Evolutionary conservation across 2,113 vertebrate genomes (phyloP), one percentile per base, ranked within the genome.

Genomic region (Phaetusa simplex): DNA sequence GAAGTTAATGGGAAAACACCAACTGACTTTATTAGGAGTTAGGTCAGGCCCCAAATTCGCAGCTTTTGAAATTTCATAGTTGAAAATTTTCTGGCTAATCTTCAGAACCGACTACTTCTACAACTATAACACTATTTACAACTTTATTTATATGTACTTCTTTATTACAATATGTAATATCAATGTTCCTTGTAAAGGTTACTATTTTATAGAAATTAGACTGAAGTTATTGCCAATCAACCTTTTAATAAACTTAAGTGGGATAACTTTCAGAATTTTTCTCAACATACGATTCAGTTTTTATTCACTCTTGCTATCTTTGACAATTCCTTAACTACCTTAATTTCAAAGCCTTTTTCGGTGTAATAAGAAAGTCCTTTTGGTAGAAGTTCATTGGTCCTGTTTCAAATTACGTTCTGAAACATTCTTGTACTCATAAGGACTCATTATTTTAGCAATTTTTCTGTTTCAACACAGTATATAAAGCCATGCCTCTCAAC

Each of bases 161-260:
- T 95, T 96, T 94, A 96, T 97, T 96, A 97, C 96, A 97, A 97
- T 98, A 96, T 98, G 94, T 96, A 95, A 96, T 97, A 97, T 87
- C 89, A 94, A 82, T 97, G 92, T 95, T 95, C 93, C 95, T 97
- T 97, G 86, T 95, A 96, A 97, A 96, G 91, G 95, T 91, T 97
- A 97, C 87, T 97, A 96, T 92, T 96, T 88, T 87, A 95, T 93
- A 95, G 91, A 97, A 96, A 94, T 96, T 96, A 97, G 95, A 93
- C 95, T 95, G 94, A 95, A 96, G 88, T 97, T 97, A 97, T 96
- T 94, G 94, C 92, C 95, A 96, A 97, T 97, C 97, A 97, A 92
- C 83, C 88, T 95, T 93, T 94, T 93, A 92, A 93, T 93, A 96
- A 92, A 86, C 93, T 96, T 93, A 97, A 91, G 79, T 94, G 86